These are phyloP conservation scores for Rhopalosiphum nymphaeae DNA, from an alignment of 2,888 invertebrate species.

Conservation along the genomic window DNA sequence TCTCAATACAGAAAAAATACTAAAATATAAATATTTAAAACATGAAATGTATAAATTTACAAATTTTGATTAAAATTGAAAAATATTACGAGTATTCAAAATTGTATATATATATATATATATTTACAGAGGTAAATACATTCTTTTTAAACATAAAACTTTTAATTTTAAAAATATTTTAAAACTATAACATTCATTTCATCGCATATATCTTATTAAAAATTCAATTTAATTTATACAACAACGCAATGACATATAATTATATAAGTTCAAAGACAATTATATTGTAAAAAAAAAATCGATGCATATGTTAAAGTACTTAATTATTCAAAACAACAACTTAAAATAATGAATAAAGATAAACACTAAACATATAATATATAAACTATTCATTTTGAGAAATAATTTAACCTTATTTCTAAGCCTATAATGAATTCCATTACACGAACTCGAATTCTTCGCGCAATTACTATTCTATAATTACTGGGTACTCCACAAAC, in stretches of 20 bases:
- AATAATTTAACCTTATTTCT: conserved; percentile 13
- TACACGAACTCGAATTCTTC: conserved; percentile 23
- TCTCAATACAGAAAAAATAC: not conserved
- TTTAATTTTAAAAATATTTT: not conserved
- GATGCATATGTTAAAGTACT: not conserved
- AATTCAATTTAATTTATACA: not conserved
- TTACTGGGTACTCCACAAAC: conserved; percentile 16
- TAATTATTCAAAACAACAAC: not conserved
- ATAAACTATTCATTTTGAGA: not conserved
- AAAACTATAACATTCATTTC: not conserved
- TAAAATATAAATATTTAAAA: not conserved
- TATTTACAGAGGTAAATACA: not conserved
- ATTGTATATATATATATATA: not conserved
- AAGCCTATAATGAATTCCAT: conserved; percentile 32
- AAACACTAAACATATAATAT: not conserved
- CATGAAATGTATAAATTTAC: not conserved
- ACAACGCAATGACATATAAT: not conserved
- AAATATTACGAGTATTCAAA: not conserved
- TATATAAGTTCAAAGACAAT: conserved; percentile 18
- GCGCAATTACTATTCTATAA: conserved; percentile 35
- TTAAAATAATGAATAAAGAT: not conserved
- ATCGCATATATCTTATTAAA: not conserved
- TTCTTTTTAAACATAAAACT: not conserved
- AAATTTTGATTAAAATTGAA: not conserved
- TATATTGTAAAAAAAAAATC: not conserved